Evolutionary conservation across 2,797 vertebrate genomes (phyloP), one percentile per base, ranked within the genome.

Genomic region (Helarctos malayanus): DNA sequence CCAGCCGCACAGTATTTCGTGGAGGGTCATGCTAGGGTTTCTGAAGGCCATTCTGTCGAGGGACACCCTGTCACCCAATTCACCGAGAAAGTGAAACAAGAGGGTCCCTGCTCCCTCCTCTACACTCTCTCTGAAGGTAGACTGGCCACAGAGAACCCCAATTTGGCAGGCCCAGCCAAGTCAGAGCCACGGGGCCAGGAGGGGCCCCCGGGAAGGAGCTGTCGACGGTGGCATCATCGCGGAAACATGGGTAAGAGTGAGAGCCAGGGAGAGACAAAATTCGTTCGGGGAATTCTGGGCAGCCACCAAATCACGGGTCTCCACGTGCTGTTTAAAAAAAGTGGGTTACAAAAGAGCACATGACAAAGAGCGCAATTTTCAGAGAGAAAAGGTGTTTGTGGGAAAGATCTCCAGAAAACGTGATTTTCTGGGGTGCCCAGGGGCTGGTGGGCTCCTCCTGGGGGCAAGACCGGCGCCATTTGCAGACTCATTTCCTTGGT

Each of bases 1-100:
- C 10, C 0, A 2, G 13, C 56, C 0, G 4, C 6, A 1, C 4
- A 4, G 57, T 21, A 5, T 11, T 25, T 18, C 0, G 0, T 0
- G 1, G 21, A 1, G 12, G 16, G 29, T 49, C 1, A 0, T 2
- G 25, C 32, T 3, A 25, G 35, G 45, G 38, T 10, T 68, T 12
- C 6, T 0, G 27, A 23, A 47, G 47, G 69, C 29, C 7, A 3
- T 8, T 29, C 25, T 52, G 86, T 32, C 54, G 21, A 3, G 19
- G 45, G 45, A 23, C 15, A 18, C n/a, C 9, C n/a, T 0, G 12
- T 11, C 35, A 11, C 14, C 13, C 3, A 1, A 38, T 7, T 21
- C 21, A 1, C 27, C 0, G 0, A 35, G 75, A 35, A 76, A 41
- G 57, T 2, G 15, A 2, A 63, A 16, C 73, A 47, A 7, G 8